Evolutionary conservation across 2,888 invertebrate genomes (phyloP), one percentile per base, ranked within the genome.

Genomic region (Tigriopus californicus): DNA sequence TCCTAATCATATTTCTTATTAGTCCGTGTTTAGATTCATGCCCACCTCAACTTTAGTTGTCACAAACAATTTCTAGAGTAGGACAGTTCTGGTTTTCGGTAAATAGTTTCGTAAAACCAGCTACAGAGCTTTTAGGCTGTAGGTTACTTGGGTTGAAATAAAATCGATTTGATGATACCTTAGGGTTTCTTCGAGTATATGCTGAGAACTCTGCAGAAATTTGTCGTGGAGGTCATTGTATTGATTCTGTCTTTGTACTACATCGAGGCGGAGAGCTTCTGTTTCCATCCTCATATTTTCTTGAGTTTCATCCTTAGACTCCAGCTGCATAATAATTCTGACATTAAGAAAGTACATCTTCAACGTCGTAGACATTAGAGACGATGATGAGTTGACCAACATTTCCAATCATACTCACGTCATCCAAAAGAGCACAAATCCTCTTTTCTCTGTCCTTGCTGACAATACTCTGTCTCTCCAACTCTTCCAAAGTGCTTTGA

Each of bases 141-240:
- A n/a, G n/a, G n/a, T n/a, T n/a, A n/a, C n/a, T n/a, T n/a, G n/a
- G n/a, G n/a, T n/a, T n/a, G n/a, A n/a, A n/a, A n/a, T n/a, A n/a
- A n/a, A n/a, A n/a, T n/a, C n/a, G n/a, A n/a, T n/a, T n/a, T n/a
- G 11, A 47, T 47, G 1, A 13, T 54, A 54, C 54, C 15, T 40
- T 12, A 54, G 33, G 25, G 54, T 41, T 15, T 54, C 54, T 18
- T 54, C 54, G 40, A 54, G 33, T 8, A 54, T 22, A 18, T 54
- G 54, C 10, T 18, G 40, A 18, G 54, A 54, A 22, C 54, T 54
- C 18, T 54, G 54, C n/a, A 54, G 54, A 54, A 54, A 54, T 15
- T 54, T 54, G 33, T 54, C 40, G 2, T 54, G 18, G 40, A 54
- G 41, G 18, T 54, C 54, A 33, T 15, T 18, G 22, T 40, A 41